Conservation (phyloP, 1,140 invertebrate genomes). For the Brevipalpus yothersi region DNA sequence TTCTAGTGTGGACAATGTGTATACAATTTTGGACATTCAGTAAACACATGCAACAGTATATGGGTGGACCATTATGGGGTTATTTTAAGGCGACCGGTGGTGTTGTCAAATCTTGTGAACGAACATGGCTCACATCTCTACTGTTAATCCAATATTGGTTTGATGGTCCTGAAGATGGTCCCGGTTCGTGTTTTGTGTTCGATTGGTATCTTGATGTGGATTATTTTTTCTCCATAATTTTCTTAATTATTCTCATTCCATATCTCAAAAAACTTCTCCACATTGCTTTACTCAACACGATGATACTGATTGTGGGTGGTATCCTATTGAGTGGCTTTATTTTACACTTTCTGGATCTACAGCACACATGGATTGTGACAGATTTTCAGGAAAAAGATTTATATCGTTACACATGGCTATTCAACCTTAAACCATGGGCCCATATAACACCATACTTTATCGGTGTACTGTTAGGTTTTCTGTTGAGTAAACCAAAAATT, state of each 20-base stretch:
- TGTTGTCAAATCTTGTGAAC: not conserved
- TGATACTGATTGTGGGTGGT: not conserved
- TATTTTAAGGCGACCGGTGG: not conserved
- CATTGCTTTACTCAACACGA: not conserved
- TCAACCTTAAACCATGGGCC: conserved; percentile 1
- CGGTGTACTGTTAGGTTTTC: not conserved
- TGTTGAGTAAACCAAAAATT: not conserved
- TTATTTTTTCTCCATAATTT: not conserved
- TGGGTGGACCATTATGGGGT: not conserved
- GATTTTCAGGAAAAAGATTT: not conserved
- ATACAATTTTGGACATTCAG: not conserved
- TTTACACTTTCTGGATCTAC: not conserved
- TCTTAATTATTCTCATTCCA: not conserved
- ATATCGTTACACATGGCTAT: not conserved
- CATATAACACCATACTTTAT: not conserved
- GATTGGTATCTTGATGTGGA: not conserved
- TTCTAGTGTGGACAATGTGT: not conserved
- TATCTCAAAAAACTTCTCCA: not conserved
- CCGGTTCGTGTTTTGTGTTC: not conserved
- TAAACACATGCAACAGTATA: not conserved
- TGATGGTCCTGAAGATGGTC: not conserved
- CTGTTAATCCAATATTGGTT: not conserved
- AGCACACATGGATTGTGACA: not conserved
- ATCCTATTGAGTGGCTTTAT: not conserved
- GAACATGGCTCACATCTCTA: not conserved